Conservation (phyloP, 2,888 invertebrate genomes). For the Apocheima hispidaria region DNA sequence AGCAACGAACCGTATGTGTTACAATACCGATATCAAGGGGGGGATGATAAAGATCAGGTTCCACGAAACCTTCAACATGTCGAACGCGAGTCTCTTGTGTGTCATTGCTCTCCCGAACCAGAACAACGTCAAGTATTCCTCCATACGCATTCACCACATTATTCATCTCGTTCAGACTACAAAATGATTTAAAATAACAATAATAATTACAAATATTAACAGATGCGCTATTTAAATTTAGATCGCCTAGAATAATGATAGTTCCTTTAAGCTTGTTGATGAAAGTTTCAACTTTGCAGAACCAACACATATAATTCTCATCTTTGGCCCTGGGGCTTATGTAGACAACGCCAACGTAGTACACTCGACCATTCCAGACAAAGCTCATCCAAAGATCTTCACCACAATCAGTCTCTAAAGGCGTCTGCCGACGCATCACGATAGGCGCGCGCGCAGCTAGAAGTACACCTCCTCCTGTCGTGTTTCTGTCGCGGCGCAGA, state of each 20-base stretch:
- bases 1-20: neutral
- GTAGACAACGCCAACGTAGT: constrained; percentile 10
- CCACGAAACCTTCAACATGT: too few relatives aligned
- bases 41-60: neutral
- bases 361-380: neutral
- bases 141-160: neutral
- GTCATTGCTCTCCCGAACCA: too few relatives aligned
- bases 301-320: constrained; percentile 6
- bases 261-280: neutral
- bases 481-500: constrained; percentile 6
- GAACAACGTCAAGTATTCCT: neutral
- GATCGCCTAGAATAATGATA: neutral
- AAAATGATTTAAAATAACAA: too few relatives aligned
- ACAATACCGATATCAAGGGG: neutral
- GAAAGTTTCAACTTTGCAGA: neutral
- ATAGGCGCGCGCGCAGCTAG: neutral
- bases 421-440: neutral
- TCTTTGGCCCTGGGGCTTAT: constrained; percentile 9
- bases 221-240: neutral
- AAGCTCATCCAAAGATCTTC: constrained; percentile 21
- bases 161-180: too few relatives aligned
- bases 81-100: too few relatives aligned
- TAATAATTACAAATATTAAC: too few relatives aligned
- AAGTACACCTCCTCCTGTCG: constrained; percentile 12
- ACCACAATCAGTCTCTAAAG: constrained; percentile 6